Base-by-base conservation (phyloP, 2,113 vertebrate genomes). In the Enhydra lutris region DNA sequence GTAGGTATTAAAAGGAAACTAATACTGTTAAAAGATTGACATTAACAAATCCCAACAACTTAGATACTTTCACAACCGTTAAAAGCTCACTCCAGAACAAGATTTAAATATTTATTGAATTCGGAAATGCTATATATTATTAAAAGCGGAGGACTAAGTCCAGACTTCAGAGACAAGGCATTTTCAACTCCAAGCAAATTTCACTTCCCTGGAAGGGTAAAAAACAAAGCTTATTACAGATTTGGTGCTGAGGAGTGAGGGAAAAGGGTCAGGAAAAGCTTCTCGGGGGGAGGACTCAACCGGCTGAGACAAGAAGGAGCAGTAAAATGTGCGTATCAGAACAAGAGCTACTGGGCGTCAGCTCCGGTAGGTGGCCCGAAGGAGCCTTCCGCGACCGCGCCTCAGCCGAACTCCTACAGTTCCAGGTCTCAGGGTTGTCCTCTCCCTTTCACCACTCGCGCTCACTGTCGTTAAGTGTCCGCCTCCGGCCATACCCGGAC, bases 401-500 rank as follows among this genome's bases (percentile, higher is more conserved):
- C 0, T 15, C 57, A 0, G 18, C 29, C 4, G 7, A 36, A 0
- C 1, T 15, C 31, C 45, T 1, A 15, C 1, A 6, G 3, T 9
- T 14, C 1, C 42, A 3, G 0, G 3, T 12, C 45, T 6, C 36
- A 0, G 20, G 0, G 6, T 0, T 6, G 13, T 2, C 14, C 47
- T 3, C 45, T 2, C 1, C 2, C 14, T 42, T 7, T 18, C 9
- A 26, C 2, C 6, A 31, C 1, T 3, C 1, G 6, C 12, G 12
- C 2, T 5, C 61, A 1, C 7, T 3, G 18, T 11, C 0, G 1
- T 7, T 0, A 0, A 36, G 13, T 15, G 0, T 0, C 7, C 0
- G 4, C 0, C 5, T 0, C 10, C 1, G 0, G 0, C 4, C 17
- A 2, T 71, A 0, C 0, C 14, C 2, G 0, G 3, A 6, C 1